phyloP scores from a whole-genome alignment of 1,140 invertebrate species.

The Caenorhabditis latens region DNA sequence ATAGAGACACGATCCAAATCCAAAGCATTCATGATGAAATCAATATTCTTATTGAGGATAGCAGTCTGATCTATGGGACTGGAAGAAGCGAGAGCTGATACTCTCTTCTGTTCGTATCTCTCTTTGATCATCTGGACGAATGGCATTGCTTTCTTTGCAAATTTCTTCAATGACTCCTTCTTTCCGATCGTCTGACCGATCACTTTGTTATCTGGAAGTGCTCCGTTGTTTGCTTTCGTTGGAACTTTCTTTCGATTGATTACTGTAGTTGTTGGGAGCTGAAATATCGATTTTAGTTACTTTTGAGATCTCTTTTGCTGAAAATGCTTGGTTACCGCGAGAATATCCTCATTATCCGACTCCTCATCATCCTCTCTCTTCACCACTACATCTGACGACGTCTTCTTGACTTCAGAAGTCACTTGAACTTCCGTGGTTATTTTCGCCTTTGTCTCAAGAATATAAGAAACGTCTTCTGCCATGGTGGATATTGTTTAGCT shows the following conservation, averaged over 20 bases:
- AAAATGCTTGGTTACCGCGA: too few relatives aligned
- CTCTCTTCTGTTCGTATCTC: slow-evolving; percentile 58
- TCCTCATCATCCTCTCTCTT: too few relatives aligned
- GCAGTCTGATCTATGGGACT: slow-evolving; percentile 76
- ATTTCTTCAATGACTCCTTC: slow-evolving; percentile 87
- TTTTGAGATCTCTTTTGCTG: too few relatives aligned
- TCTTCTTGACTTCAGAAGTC: too few relatives aligned
- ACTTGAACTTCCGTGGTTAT: too few relatives aligned
- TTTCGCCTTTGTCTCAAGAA: slow-evolving; percentile 81
- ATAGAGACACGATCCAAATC: slow-evolving; percentile 87
- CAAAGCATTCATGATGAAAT: slow-evolving; percentile 88
- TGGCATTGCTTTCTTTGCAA: slow-evolving; percentile 94
- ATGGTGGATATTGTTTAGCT: slow-evolving; percentile 91
- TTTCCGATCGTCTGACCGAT: slow-evolving; percentile 85
- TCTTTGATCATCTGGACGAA: slow-evolving; percentile 86
- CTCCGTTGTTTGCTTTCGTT: slow-evolving; percentile 75
- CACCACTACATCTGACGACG: too few relatives aligned
- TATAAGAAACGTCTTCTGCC: slow-evolving; percentile 91
- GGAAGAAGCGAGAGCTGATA: slow-evolving; percentile 50
- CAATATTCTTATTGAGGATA: slow-evolving; percentile 84
- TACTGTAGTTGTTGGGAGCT: too few relatives aligned
- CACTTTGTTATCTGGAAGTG: slow-evolving; percentile 92
- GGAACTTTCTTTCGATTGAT: not conserved
- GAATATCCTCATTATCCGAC: too few relatives aligned
- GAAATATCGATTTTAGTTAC: too few relatives aligned